Conservation (phyloP, 30 jellyfish, hydroid and myxozoan species). For the Aurelia sp. region DNA sequence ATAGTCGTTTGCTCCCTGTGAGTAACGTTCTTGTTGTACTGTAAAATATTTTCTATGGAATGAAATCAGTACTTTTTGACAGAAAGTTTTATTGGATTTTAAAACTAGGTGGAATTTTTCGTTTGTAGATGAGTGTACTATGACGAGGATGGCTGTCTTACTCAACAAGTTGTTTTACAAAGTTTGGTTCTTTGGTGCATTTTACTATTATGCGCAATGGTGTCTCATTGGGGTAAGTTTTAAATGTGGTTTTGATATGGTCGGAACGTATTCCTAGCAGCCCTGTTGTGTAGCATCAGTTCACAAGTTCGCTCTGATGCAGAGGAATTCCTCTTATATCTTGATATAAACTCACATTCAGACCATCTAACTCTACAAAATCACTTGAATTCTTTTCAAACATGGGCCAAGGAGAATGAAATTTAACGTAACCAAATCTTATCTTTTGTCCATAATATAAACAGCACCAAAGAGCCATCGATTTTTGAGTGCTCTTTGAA, state of each 20-base stretch:
- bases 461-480: background rate
- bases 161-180: slow-evolving; percentile 81
- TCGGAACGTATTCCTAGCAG: background rate
- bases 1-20: too few relatives aligned
- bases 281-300: background rate
- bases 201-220: slow-evolving; percentile 88
- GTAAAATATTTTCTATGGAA: too few relatives aligned
- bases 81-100: too few relatives aligned
- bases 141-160: slow-evolving; percentile 79
- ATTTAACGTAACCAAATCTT: background rate
- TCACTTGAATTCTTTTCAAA: background rate
- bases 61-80: too few relatives aligned
- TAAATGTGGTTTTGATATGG: background rate
- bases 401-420: background rate
- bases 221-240: slow-evolving; percentile 74
- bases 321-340: too few relatives aligned
- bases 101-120: too few relatives aligned
- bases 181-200: slow-evolving; percentile 97
- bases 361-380: background rate
- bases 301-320: too few relatives aligned
- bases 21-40: too few relatives aligned
- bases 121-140: slow-evolving; percentile 70
- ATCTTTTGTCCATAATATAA: background rate
- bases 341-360: too few relatives aligned
- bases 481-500: too few relatives aligned